Base-by-base conservation (phyloP, 92 coral and sea anemone species). In the Actinernus sp. region DNA sequence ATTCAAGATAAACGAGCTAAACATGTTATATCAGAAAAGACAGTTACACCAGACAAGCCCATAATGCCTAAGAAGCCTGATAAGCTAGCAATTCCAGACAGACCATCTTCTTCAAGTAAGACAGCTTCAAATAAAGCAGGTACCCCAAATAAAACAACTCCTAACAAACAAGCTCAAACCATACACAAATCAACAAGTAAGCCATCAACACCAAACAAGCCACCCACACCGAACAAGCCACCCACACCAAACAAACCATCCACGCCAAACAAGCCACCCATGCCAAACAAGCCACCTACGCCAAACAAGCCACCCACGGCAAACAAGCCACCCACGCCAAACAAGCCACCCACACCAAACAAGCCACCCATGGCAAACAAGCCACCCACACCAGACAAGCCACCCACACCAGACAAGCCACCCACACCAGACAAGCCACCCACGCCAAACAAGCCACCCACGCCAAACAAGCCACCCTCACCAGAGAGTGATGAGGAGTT, bases 401-500 rank as follows among this genome's bases (percentile, higher is more conserved):
- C 55, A 43, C 3, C 57, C 18, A 2, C 38, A 25, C 71, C 54
- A 19, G 32, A 20, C 23, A 29, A 39, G 16, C 59, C 74, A 22
- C 61, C 63, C 18, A 66, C 34, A 29, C 38, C 59, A 1, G 49
- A 37, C 2, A 2, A 43, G 0, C 33, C 22, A 10, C 48, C 48
- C 30, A 48, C 73, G 12, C 4, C 31, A 9, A 40, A 19, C 18
- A 63, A 46, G 27, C 71, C 55, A 43, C 3, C 57, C 18, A 2
- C 38, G n/a, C 71, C 54, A 19, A 32, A 20, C 23, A 29, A 39
- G 16, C 59, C 74, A 22, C 61, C 63, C 18, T 49, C 44, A 52
- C 34, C 34, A 22, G 81, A 74, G 22, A 74, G 81, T 55, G 52
- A 70, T 18, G 80, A 69, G 8, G 89, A 59, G 17, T 18, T 45